Evolutionary conservation across 92 coral and sea anemone genomes (phyloP).

Genomic region (Ricordea florida): DNA sequence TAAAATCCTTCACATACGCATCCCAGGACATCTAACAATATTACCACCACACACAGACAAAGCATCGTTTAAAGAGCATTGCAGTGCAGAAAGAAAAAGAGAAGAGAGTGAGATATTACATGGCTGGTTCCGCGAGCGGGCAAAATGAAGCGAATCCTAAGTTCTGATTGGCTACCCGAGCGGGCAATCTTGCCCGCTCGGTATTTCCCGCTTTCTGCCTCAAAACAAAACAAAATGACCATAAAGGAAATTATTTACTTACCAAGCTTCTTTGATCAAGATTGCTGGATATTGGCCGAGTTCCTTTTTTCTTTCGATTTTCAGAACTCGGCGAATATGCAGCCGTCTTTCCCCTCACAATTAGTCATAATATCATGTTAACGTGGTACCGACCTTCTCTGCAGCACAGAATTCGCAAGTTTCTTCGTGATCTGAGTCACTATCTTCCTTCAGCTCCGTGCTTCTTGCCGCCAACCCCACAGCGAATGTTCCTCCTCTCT

Average conservation of each 20-base stretch:
- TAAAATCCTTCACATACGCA: slow-evolving; percentile 33
- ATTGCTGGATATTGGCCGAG: too few species aligned
- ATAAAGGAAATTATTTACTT: too few species aligned
- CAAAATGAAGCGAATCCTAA: too few species aligned
- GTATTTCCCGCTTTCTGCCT: too few species aligned
- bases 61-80: not conserved
- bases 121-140: too few species aligned
- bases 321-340: too few species aligned
- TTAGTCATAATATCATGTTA: not conserved
- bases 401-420: slow-evolving; percentile 97
- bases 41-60: not conserved
- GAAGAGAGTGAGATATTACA: not conserved
- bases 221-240: too few species aligned
- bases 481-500: slow-evolving; percentile 85
- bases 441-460: slow-evolving; percentile 47
- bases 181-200: too few species aligned
- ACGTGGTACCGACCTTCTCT: slow-evolving; percentile 70
- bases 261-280: too few species aligned
- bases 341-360: too few species aligned
- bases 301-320: too few species aligned
- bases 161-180: too few species aligned
- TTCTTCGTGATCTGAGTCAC: slow-evolving; percentile 87
- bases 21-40: slow-evolving; percentile 36
- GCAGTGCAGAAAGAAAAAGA: not conserved
- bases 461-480: slow-evolving; percentile 92